A percentile compares a stretch with the other conserved stretches of the same genome.
Evolutionary conservation across 2,797 vertebrate species (phyloP).

Genomic region (Cyclura pinguis): DNA sequence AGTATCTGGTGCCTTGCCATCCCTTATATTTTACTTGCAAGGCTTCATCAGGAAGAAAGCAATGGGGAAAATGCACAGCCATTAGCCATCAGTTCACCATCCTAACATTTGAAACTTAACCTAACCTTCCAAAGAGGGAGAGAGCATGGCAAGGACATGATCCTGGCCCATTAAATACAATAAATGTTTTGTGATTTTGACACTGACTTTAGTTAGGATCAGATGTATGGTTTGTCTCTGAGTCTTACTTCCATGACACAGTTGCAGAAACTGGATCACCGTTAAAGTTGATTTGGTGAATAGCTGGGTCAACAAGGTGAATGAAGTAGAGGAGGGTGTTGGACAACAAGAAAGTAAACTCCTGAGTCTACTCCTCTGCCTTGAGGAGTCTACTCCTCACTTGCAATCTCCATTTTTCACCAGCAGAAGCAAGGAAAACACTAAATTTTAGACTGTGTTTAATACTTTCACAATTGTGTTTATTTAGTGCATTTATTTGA

Average conservation of each 20-base stretch:
- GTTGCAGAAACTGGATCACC: background rate
- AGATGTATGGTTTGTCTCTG: background rate
- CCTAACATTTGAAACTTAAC: background rate
- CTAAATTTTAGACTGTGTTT: background rate
- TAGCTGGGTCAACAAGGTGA: background rate
- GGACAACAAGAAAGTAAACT: background rate
- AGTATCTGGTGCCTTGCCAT: background rate
- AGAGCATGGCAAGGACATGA: background rate
- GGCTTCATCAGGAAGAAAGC: background rate
- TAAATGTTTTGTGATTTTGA: background rate
- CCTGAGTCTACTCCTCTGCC: background rate
- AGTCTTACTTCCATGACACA: background rate
- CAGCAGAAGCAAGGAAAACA: background rate
- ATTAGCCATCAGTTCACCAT: background rate
- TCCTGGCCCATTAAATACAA: background rate
- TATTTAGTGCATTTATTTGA: background rate
- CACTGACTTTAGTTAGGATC: background rate
- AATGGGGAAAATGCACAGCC: background rate
- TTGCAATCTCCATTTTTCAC: background rate
- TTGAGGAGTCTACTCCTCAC: too few species aligned
- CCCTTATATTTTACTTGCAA: background rate
- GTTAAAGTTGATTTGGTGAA: background rate
- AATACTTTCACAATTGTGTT: background rate
- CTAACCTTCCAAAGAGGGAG: too few species aligned
- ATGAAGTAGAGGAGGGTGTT: background rate